A percentile compares a stretch with the other conserved stretches of the same genome.
Evolutionary conservation across 2,113 vertebrate species (phyloP).

Genomic region (Anthoscopus minutus): DNA sequence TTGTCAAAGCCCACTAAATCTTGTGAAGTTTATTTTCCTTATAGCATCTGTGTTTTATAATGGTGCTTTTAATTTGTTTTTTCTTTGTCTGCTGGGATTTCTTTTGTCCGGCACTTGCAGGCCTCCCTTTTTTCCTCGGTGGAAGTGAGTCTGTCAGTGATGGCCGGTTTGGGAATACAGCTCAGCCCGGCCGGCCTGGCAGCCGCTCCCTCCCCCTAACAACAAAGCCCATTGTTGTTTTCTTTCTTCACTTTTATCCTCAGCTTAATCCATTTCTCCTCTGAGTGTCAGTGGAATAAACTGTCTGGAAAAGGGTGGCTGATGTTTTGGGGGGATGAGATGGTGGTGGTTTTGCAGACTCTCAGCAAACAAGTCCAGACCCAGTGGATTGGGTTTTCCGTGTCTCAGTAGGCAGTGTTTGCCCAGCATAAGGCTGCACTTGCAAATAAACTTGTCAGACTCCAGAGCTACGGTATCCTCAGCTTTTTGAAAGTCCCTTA

Average conservation of each 20-base stretch:
- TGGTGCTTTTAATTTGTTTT: slow-evolving; percentile 96
- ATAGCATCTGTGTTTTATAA: slow-evolving; percentile 99
- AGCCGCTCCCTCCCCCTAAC: slow-evolving; percentile 40
- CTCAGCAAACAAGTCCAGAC: not conserved
- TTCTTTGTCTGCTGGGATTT: slow-evolving; percentile 86
- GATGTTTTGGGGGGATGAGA: slow-evolving; percentile 3
- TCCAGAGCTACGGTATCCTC: not conserved
- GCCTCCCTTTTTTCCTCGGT: slow-evolving; percentile 70
- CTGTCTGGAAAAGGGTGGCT: slow-evolving; percentile 65
- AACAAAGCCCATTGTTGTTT: slow-evolving; percentile 74
- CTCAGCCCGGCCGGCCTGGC: slow-evolving; percentile 68
- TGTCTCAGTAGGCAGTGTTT: not conserved
- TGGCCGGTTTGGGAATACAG: slow-evolving; percentile 79
- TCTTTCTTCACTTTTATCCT: slow-evolving; percentile 61
- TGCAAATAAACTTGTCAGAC: not conserved
- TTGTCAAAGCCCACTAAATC: slow-evolving; percentile 89
- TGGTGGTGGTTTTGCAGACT: not conserved
- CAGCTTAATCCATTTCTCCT: slow-evolving; percentile 68
- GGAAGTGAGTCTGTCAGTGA: slow-evolving; percentile 85
- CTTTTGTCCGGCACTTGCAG: slow-evolving; percentile 82
- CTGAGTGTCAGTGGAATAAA: slow-evolving; percentile 40
- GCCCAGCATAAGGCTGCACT: not conserved
- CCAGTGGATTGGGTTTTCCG: rapidly evolving
- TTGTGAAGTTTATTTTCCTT: slow-evolving; percentile 93
- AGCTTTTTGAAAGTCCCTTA: not conserved